Conservation (phyloP, 2,888 invertebrate species). For the Hoplodrina ambigua region DNA sequence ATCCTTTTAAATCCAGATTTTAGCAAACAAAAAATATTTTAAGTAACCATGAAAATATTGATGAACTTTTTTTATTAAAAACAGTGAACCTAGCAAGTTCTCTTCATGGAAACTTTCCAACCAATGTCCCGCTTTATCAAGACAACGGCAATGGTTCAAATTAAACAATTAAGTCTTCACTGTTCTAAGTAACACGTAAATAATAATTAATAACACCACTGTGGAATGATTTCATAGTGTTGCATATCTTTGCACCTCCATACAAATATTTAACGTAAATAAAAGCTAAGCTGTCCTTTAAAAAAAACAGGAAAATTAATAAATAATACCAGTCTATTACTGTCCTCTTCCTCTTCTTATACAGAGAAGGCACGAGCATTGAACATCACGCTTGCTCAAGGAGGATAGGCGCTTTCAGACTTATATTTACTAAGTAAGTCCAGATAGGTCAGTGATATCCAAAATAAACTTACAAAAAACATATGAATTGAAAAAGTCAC, state of each 20-base stretch:
- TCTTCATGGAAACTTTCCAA: neutral
- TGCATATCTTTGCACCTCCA: neutral
- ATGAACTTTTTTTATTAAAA: neutral
- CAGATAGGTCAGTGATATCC: no score
- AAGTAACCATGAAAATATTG: neutral
- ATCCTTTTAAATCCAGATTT: neutral
- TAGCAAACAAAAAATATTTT: neutral
- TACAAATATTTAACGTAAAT: slow-evolving; percentile 16
- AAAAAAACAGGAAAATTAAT: no score
- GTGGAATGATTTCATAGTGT: neutral
- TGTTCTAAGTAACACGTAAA: slow-evolving; percentile 15
- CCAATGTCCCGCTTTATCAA: slow-evolving; percentile 11
- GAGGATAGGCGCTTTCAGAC: no score
- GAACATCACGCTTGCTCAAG: no score
- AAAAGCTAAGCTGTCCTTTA: no score
- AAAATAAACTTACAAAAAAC: no score
- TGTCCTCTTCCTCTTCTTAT: no score
- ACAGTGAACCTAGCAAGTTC: neutral
- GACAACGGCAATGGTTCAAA: neutral
- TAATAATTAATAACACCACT: slow-evolving; percentile 33
- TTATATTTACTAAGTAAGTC: no score
- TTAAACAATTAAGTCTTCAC: slow-evolving; percentile 29
- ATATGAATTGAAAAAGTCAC: no score
- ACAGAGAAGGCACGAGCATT: no score
- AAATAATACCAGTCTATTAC: no score